A percentile compares a stretch with the other conserved stretches of the same genome.
Evolutionary conservation across 2,888 invertebrate genomes (phyloP).

Genomic region (Acanthoscelides obtectus): DNA sequence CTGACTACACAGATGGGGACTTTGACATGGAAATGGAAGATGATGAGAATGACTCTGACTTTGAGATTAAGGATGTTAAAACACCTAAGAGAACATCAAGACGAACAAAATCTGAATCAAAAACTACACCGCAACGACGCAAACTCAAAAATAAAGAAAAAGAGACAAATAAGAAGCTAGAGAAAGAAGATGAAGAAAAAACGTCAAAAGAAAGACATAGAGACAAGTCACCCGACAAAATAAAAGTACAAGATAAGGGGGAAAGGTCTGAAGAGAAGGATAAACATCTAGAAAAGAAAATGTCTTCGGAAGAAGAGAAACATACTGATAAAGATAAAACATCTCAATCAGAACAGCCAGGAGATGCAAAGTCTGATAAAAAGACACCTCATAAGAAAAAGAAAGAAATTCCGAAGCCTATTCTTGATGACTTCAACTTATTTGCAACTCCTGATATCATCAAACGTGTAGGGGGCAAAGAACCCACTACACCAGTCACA

Average conservation of each 20-base stretch:
- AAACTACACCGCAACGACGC: slow-evolving; percentile 1
- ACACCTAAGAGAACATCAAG: slow-evolving; percentile 8
- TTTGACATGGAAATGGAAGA: slow-evolving; percentile 37
- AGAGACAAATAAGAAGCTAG: slow-evolving; percentile 10
- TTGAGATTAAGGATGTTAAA: slow-evolving; percentile 36
- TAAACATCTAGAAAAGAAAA: slow-evolving; percentile 39
- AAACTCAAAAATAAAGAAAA: slow-evolving; percentile 10
- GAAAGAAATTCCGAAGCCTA: slow-evolving; percentile 50
- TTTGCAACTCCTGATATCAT: slow-evolving; percentile 79
- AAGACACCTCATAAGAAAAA: slow-evolving; percentile 39
- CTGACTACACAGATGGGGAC: slow-evolving; percentile 50
- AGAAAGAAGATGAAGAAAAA: slow-evolving; percentile 7
- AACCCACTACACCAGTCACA: slow-evolving; percentile 32
- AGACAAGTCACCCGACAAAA: slow-evolving; percentile 24
- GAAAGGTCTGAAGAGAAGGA: slow-evolving; percentile 22
- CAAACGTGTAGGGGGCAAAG: slow-evolving; percentile 54
- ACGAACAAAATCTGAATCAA: slow-evolving; percentile 2
- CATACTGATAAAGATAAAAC: slow-evolving; percentile 23
- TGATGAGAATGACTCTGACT: slow-evolving; percentile 53
- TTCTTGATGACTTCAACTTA: slow-evolving; percentile 61
- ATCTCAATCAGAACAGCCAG: slow-evolving; percentile 22
- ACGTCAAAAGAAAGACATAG: slow-evolving; percentile 2
- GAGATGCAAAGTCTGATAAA: slow-evolving; percentile 39
- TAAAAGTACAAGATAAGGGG: slow-evolving; percentile 32
- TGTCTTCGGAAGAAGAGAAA: slow-evolving; percentile 45